Percentiles rank a stretch among this genome's conserved stretches.
Evolutionary conservation across 2,113 vertebrate species (phyloP).

Genomic region (Gadus chalcogrammus): DNA sequence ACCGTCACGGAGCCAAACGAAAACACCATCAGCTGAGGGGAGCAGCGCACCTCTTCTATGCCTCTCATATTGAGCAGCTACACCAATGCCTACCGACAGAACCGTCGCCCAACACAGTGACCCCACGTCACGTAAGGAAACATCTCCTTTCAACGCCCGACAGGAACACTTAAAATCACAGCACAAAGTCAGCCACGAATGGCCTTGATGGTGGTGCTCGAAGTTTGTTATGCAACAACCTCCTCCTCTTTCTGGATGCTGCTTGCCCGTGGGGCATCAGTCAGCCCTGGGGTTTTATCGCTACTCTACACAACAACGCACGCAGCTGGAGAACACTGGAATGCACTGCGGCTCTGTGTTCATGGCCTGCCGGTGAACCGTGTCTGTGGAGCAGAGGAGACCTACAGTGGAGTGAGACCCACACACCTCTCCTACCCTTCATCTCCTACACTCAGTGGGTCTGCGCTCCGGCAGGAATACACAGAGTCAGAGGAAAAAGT

Average conservation of each 20-base stretch:
- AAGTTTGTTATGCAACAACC: too few relatives aligned
- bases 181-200: too few relatives aligned
- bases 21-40: neutral
- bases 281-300: neutral
- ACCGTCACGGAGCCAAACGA: neutral
- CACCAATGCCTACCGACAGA: too few relatives aligned
- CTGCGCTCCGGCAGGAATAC: neutral
- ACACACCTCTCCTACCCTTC: slow-evolving; percentile 17
- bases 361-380: neutral
- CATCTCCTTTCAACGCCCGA: too few relatives aligned
- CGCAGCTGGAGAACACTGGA: neutral
- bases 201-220: too few relatives aligned
- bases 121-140: too few relatives aligned
- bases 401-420: neutral
- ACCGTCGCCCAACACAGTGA: too few relatives aligned
- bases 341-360: neutral
- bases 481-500: slow-evolving; percentile 12
- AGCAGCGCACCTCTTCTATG: neutral
- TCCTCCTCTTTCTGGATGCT: too few relatives aligned
- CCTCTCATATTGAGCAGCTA: too few relatives aligned
- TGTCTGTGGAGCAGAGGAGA: neutral
- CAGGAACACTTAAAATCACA: too few relatives aligned
- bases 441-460: slow-evolving; percentile 15
- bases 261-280: neutral
- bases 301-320: too few relatives aligned